A percentile compares a stretch with the other conserved stretches of the same genome.
These are phyloP conservation scores for Pseudolaguvia tuberculata DNA, from an alignment of 2,113 vertebrate species.

Conservation along the genomic window DNA sequence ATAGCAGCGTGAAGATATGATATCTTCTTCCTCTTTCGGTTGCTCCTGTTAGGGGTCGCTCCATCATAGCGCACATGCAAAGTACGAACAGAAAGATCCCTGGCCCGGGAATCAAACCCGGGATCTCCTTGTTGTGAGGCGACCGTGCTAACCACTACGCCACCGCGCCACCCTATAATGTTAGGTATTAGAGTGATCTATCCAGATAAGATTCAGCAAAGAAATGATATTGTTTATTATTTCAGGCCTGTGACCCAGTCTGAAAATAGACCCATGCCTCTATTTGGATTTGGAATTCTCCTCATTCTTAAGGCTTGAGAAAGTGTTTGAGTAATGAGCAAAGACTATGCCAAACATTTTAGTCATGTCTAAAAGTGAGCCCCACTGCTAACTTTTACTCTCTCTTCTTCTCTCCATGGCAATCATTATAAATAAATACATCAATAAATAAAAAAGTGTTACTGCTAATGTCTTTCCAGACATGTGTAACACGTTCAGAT, in stretches of 20 bases:
- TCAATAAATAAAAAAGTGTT: no score
- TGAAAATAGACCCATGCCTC: constrained; percentile 24
- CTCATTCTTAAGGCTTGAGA: constrained; percentile 51
- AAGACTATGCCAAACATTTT: constrained; percentile 24
- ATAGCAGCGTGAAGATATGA: background rate
- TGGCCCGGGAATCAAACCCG: no score
- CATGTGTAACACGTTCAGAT: background rate
- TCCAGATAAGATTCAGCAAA: constrained; percentile 37
- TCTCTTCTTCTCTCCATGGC: no score
- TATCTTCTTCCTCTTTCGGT: no score
- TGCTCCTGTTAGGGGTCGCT: no score
- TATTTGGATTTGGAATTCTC: constrained; percentile 46
- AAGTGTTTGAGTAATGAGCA: constrained; percentile 44
- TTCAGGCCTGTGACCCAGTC: constrained; percentile 36
- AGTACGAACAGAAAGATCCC: no score
- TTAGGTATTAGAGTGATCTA: constrained; percentile 33
- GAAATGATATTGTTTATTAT: constrained; percentile 48
- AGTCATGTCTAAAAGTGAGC: constrained; percentile 27
- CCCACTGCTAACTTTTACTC: background rate
- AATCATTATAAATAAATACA: no score
- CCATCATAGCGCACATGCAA: no score
- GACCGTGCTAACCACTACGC: no score
- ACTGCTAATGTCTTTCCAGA: background rate
- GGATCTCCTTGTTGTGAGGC: no score
- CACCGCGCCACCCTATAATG: no score